Percentiles rank a stretch among this genome's conserved stretches.
Evolutionary conservation across 1,140 invertebrate genomes (phyloP).

Genomic region (Dreissena polymorpha): DNA sequence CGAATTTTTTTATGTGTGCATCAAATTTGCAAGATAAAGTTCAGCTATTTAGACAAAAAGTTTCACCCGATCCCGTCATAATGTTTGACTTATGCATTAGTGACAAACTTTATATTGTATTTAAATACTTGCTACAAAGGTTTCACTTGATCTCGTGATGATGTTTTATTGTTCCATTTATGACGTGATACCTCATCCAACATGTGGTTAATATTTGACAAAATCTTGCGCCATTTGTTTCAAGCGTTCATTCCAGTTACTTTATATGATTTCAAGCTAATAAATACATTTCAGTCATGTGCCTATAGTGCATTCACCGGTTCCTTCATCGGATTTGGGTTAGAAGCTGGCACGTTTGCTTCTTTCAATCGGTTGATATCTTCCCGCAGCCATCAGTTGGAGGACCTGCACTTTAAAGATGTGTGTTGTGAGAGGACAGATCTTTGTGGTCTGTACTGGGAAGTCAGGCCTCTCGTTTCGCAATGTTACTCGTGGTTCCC

Average conservation of each 20-base stretch:
- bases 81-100: too few species aligned
- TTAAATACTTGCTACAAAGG: not conserved
- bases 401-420: slow-evolving; percentile 13
- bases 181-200: not conserved
- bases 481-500: not conserved
- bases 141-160: not conserved
- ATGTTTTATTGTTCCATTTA: not conserved
- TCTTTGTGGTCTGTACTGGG: slow-evolving; percentile 37
- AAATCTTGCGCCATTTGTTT: too few species aligned
- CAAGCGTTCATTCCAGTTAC: too few species aligned
- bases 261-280: too few species aligned
- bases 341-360: slow-evolving; percentile 22
- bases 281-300: slow-evolving; percentile 24
- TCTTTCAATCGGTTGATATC: slow-evolving; percentile 1
- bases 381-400: not conserved
- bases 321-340: slow-evolving; percentile 17
- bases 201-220: too few species aligned
- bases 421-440: slow-evolving; percentile 30
- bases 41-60: too few species aligned
- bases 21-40: too few species aligned
- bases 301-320: slow-evolving; percentile 7
- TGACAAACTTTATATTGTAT: too few species aligned
- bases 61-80: too few species aligned
- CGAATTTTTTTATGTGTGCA: too few species aligned
- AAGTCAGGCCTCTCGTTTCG: slow-evolving; percentile 23